Evolutionary conservation across 2,797 vertebrate genomes (phyloP).

Genomic region (Acanthopagrus latus): DNA sequence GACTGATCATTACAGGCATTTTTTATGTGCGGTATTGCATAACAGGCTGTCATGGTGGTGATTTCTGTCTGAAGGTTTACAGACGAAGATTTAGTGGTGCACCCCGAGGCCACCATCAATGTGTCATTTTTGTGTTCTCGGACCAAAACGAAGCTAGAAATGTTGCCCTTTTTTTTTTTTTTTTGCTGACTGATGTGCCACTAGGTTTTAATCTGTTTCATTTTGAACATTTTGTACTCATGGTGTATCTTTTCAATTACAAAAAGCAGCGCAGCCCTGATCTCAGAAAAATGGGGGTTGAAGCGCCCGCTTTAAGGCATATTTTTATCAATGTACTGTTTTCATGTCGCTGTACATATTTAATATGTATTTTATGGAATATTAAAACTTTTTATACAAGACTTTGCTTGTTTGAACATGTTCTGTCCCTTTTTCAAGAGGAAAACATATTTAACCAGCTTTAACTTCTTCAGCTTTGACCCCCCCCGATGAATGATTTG

Average conservation of each 20-base stretch:
- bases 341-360: constrained; percentile 78
- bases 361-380: constrained; percentile 84
- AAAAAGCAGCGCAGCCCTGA: constrained; percentile 54
- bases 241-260: constrained; percentile 56
- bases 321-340: constrained; percentile 77
- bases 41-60: constrained; percentile 21
- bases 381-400: constrained; percentile 85
- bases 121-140: constrained; percentile 15
- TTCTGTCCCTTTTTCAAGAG: constrained; percentile 16
- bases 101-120: constrained; percentile 7
- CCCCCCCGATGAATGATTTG: constrained; percentile 37
- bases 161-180: constrained; percentile 29
- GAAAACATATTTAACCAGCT: constrained; percentile 28
- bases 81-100: constrained; percentile 34
- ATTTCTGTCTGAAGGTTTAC: constrained; percentile 61
- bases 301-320: constrained; percentile 69
- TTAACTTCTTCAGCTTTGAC: constrained; percentile 19
- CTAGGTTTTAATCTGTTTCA: constrained; percentile 17
- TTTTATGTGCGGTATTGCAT: constrained; percentile 34
- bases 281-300: constrained; percentile 36
- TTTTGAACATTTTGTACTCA: constrained; percentile 56
- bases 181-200: constrained; percentile 47
- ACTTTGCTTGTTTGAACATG: not conserved
- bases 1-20: constrained; percentile 2
- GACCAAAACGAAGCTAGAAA: constrained; percentile 65